Conservation (phyloP, 2,888 invertebrate genomes). For the Nymphalis urticae region DNA sequence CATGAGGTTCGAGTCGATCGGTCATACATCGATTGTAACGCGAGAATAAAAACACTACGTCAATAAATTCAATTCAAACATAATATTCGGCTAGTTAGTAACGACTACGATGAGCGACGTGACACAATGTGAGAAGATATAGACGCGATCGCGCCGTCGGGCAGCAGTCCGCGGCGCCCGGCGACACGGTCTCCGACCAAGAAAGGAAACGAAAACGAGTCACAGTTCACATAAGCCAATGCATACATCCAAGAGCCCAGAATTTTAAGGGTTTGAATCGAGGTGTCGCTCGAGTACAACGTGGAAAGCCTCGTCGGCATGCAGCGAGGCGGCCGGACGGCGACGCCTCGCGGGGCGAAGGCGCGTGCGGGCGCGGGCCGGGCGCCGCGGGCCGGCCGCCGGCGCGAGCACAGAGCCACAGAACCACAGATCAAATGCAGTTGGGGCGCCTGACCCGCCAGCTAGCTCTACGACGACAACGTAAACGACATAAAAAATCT, state of each 20-base stretch:
- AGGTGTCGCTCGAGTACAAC: slow-evolving; percentile 76
- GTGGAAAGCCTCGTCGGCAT: slow-evolving; percentile 79
- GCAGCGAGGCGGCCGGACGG: slow-evolving; percentile 75
- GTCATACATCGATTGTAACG: slow-evolving; percentile 36
- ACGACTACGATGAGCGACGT: slow-evolving; percentile 41
- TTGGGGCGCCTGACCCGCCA: slow-evolving; percentile 77
- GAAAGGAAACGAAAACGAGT: slow-evolving; percentile 82
- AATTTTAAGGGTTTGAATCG: slow-evolving; percentile 81
- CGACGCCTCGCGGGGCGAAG: slow-evolving; percentile 43
- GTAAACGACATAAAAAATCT: slow-evolving; percentile 71
- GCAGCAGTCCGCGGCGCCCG: slow-evolving; percentile 61
- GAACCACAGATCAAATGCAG: slow-evolving; percentile 82
- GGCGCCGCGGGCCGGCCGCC: slow-evolving; percentile 55
- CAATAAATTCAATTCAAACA: slow-evolving; percentile 20
- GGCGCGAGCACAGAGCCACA: slow-evolving; percentile 64
- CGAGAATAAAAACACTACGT: slow-evolving; percentile 33
- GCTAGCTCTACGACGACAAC: slow-evolving; percentile 79
- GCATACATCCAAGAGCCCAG: slow-evolving; percentile 82
- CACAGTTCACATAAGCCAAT: slow-evolving; percentile 82
- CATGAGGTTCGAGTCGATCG: slow-evolving; percentile 34
- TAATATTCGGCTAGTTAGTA: slow-evolving; percentile 1
- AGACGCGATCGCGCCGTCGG: slow-evolving; percentile 73
- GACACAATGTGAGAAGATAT: slow-evolving; percentile 62
- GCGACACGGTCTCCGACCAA: slow-evolving; percentile 71
- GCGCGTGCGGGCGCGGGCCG: slow-evolving; percentile 41